Base-by-base conservation (phyloP, 2,113 vertebrate species). In the Chloebia gouldiae region DNA sequence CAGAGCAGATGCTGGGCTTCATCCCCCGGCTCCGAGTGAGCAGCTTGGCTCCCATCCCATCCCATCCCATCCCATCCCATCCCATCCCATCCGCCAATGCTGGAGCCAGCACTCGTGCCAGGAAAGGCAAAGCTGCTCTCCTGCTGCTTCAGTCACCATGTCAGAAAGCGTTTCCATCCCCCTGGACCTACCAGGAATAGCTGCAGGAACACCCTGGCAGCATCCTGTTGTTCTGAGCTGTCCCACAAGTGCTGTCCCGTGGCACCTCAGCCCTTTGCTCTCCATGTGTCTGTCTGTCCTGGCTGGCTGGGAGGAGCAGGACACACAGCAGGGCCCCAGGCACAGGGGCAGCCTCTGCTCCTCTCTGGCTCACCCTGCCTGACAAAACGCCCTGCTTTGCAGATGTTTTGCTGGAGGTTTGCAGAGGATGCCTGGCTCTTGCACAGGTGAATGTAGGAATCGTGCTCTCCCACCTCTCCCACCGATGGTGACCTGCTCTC, bases 401-500 rank as follows among this genome's bases (percentile, higher is more conserved):
- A 30, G 37, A 24, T 35, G 8, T 15, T 45, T 30, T 7, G 0
- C 0, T 2, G 71, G 0, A 4, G 18, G 2, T 17, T 47, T 14
- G 5, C 51, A 54, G 75, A 39, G 31, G 37, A 25, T 33, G 30
- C 39, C 77, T 11, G 7, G 49, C 28, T 57, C 57, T 33, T 11
- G 14, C 20, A 3, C 0, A 1, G n/a, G 31, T 19, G 15, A 35
- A 13, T 0, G 1, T 0, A 14, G 51, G 53, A 71, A 49, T 23
- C 0, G 0, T 31, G 24, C 28, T 68, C 66, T 68, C 33, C 35
- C 19, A 3, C 35, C 51, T 63, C 37, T 40, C 69, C 78, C 60
- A 27, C 40, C 7, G 25, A 24, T 0, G 1, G 24, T 5, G 12
- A 40, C 22, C 54, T 8, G 3, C 35, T 60, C 10, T 61, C 65